Evolutionary conservation across 2,888 invertebrate genomes (phyloP), one percentile per base, ranked within the genome.

Genomic region (Scotopteryx bipunctaria): DNA sequence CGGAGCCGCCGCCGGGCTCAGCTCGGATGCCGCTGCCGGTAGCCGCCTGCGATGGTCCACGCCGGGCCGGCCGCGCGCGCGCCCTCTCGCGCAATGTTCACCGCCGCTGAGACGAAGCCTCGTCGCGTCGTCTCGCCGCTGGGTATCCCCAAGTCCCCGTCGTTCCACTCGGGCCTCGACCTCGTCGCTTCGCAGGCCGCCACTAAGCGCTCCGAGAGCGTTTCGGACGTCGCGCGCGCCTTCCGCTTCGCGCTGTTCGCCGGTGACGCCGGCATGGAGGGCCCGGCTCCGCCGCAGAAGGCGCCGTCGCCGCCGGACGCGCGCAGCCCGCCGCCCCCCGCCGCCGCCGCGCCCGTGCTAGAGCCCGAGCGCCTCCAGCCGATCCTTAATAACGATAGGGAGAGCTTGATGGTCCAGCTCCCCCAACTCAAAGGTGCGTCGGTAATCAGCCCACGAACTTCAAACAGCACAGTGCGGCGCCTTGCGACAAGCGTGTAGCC

Each of bases 61-160:
- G 82, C 90, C 86, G 89, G 90, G 86, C 89, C 86, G 86, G 86
- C 87, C 84, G 86, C 87, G 83, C 88, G 89, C 82, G 87, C 89
- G 85, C 85, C 85, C 80, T 81, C 82, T 73, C 85, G 87, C 84
- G 88, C 89, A 72, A 88, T 88, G 89, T 90, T 91, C 78, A 73
- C 86, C 83, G 86, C 88, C 86, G 82, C 85, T 83, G 87, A 88
- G 80, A 76, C 76, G 65, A 87, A 87, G 76, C 86, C 91, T 78
- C 89, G 87, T 63, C 90, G 88, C 75, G 85, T 87, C 78, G 90
- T 91, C 78, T 92, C 92, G 74, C 92, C 92, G 69, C 91, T 94
- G 81, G 95, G 96, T 64, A 94, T 96, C 76, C 96, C 96, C 67
- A 96, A 96, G 86, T 96, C 96, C 71, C 96, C 96, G 63, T 96